phyloP scores from a whole-genome alignment of 2,888 invertebrate species.

The Cosmopolites sordidus region DNA sequence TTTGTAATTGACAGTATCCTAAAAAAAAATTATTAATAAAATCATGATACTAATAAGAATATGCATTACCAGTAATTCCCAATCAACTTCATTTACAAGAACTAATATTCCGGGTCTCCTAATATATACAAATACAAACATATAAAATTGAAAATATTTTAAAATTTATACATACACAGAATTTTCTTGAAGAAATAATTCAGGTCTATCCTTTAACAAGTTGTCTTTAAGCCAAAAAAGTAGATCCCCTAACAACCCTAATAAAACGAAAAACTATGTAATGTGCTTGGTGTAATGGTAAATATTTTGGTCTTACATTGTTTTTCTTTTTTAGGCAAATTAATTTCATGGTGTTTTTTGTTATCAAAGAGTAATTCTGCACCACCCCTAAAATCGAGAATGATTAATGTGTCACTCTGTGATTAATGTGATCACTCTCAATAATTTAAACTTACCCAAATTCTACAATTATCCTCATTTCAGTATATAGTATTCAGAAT shows the following conservation, averaged over 20 bases:
- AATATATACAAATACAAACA: constrained; percentile 23
- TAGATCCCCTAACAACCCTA: constrained; percentile 69
- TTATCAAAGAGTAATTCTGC: constrained; percentile 87
- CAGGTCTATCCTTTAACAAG: constrained; percentile 76
- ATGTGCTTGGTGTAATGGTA: constrained; percentile 34
- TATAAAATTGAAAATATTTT: no score
- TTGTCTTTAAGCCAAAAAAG: constrained; percentile 82
- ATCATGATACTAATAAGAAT: neutral
- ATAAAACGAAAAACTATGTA: constrained; percentile 22
- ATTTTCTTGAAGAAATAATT: constrained; percentile 56
- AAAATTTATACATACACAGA: constrained; percentile 42
- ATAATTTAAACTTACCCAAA: neutral
- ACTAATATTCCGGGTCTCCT: constrained; percentile 89
- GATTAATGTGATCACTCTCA: neutral
- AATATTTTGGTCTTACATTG: no score
- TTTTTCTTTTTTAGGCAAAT: constrained; percentile 56
- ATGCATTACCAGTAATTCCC: constrained; percentile 75
- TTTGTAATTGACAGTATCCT: constrained; percentile 68
- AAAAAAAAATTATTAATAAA: constrained; percentile 31
- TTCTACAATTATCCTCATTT: neutral
- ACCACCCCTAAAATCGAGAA: constrained; percentile 77
- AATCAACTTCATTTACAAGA: constrained; percentile 90
- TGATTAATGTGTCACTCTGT: neutral
- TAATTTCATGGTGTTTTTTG: constrained; percentile 66
- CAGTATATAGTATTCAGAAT: neutral